phyloP scores from a whole-genome alignment of 35 echinoderm and acorn worm species.

The Diadema setosum region DNA sequence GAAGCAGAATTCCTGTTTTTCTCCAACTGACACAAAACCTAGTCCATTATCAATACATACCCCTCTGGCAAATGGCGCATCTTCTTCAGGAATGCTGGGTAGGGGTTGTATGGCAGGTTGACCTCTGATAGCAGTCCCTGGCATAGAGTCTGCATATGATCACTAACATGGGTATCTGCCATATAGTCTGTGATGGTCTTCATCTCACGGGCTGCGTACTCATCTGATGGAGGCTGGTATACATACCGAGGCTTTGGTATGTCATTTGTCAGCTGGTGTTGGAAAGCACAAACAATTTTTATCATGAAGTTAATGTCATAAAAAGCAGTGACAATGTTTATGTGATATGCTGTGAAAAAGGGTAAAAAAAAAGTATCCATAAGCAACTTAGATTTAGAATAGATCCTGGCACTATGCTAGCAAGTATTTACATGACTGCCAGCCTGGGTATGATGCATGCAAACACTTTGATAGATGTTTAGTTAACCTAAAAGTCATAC shows the following conservation, averaged over 20 bases:
- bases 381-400: background rate
- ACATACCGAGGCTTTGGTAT: background rate
- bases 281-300: background rate
- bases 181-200: conserved; percentile 23
- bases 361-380: background rate
- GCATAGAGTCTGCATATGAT: conserved; percentile 15
- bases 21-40: too few species aligned
- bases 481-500: background rate
- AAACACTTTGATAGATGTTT: background rate
- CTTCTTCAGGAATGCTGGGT: conserved; percentile 25
- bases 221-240: background rate
- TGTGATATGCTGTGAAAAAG: background rate
- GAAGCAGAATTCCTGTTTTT: too few species aligned
- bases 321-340: background rate
- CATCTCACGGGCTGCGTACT: conserved; percentile 11
- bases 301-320: background rate
- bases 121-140: background rate
- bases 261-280: background rate
- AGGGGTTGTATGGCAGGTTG: conserved; percentile 64
- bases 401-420: background rate
- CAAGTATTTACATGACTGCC: background rate
- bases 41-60: conserved; percentile 30
- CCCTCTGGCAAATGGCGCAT: conserved; percentile 30
- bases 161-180: conserved; percentile 18
- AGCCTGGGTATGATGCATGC: background rate